Evolutionary conservation across 2,797 vertebrate genomes (phyloP).

Genomic region (Cirrhinus molitorella): DNA sequence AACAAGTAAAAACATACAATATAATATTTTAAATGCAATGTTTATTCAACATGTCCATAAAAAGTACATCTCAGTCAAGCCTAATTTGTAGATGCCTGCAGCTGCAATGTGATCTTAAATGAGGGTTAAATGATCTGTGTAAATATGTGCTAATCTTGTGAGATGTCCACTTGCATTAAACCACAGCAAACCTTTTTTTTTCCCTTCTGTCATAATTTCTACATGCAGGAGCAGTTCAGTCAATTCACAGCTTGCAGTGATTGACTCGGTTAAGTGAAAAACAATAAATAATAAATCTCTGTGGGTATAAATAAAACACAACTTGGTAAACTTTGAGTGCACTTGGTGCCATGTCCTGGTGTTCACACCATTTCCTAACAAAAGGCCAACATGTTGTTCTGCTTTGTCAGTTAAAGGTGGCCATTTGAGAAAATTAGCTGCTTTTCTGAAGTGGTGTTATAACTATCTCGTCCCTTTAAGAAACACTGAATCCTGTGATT

Average conservation of each 20-base stretch:
- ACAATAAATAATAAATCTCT: slow-evolving; percentile 25
- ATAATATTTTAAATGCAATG: slow-evolving; percentile 11
- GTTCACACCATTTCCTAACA: slow-evolving; percentile 20
- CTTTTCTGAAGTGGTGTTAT: slow-evolving; percentile 37
- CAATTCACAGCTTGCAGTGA: neutral
- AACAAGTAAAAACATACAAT: neutral
- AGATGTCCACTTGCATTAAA: slow-evolving; percentile 24
- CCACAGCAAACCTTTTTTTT: slow-evolving; percentile 1
- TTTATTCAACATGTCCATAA: slow-evolving; percentile 44
- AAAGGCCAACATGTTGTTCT: slow-evolving; percentile 40
- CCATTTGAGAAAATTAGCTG: slow-evolving; percentile 33
- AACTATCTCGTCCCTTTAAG: slow-evolving; percentile 29
- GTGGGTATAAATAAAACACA: slow-evolving; percentile 36
- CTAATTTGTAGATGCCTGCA: slow-evolving; percentile 9
- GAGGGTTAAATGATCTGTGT: slow-evolving; percentile 15
- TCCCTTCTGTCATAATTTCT: neutral
- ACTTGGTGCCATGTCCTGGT: slow-evolving; percentile 43
- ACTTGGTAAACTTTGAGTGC: slow-evolving; percentile 50
- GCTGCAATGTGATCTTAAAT: slow-evolving; percentile 21
- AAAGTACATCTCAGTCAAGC: slow-evolving; percentile 29
- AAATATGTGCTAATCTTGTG: slow-evolving; percentile 16
- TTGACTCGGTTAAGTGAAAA: neutral
- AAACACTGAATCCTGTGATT: slow-evolving; percentile 13
- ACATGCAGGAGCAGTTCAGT: neutral
- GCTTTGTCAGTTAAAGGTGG: neutral